Evolutionary conservation across 2,888 invertebrate species (phyloP).

Genomic region (Galerucella calmariensis): DNA sequence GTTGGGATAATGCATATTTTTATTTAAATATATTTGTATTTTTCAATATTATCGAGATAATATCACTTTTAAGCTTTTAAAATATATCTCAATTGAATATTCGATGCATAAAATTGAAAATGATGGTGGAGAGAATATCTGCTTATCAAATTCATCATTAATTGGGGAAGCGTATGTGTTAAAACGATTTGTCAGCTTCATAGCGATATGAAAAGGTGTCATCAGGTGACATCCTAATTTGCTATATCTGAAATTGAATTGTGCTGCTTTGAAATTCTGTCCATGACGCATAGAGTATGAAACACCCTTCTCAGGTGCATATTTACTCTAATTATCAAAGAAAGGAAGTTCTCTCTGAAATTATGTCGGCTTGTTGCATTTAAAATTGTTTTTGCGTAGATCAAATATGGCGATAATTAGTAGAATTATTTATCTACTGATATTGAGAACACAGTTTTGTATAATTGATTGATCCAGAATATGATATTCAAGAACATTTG

Average conservation of each 20-base stretch:
- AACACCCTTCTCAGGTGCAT: not conserved
- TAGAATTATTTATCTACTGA: too few species aligned
- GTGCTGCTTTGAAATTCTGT: slow-evolving; percentile 33
- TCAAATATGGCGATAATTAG: too few species aligned
- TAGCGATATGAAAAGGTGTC: slow-evolving; percentile 36
- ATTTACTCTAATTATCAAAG: not conserved
- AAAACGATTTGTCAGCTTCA: slow-evolving; percentile 38
- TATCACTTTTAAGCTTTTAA: too few species aligned
- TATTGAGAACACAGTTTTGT: too few species aligned
- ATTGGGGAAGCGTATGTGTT: not conserved
- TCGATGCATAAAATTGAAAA: not conserved
- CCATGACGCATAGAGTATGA: not conserved
- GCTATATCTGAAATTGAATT: slow-evolving; percentile 41
- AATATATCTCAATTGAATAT: too few species aligned
- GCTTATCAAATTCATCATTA: slow-evolving; percentile 2
- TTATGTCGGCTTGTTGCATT: not conserved
- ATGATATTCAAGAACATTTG: too few species aligned
- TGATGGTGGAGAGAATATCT: not conserved
- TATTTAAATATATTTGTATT: too few species aligned
- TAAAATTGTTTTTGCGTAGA: not conserved
- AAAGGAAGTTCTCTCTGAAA: not conserved
- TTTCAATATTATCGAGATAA: too few species aligned
- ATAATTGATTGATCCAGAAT: too few species aligned
- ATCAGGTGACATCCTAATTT: slow-evolving; percentile 43
- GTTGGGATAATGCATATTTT: too few species aligned